These are phyloP conservation scores for Tretioscincus oriximinensis DNA, from an alignment of 2,113 vertebrate genomes.

Conservation along the genomic window DNA sequence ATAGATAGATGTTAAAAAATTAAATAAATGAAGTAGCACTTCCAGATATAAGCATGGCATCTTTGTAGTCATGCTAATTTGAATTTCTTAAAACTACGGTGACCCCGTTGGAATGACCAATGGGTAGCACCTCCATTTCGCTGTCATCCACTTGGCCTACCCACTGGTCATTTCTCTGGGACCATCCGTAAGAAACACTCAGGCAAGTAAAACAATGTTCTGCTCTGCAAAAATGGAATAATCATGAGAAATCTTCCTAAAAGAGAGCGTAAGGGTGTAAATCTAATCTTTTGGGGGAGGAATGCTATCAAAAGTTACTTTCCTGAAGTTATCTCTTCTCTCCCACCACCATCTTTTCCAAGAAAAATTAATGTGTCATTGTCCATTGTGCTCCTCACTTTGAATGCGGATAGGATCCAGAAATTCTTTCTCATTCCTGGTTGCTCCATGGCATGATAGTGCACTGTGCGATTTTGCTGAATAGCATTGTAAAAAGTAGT, in stretches of 20 bases:
- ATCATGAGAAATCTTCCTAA: not conserved
- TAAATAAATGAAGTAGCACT: not conserved
- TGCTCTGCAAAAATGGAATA: not conserved
- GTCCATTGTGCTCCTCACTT: not conserved
- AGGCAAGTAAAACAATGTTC: no score
- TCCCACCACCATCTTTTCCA: not conserved
- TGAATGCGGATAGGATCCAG: not conserved
- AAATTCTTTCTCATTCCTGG: not conserved
- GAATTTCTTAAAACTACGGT: not conserved
- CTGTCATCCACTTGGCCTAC: no score
- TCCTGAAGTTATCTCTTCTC: no score
- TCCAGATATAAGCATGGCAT: not conserved
- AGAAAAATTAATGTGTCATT: not conserved
- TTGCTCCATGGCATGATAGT: not conserved
- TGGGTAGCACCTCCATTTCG: no score
- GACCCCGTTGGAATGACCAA: no score
- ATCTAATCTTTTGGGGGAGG: not conserved
- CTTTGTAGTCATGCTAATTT: not conserved
- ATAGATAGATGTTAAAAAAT: no score
- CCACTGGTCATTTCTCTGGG: no score
- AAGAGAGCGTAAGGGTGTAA: not conserved
- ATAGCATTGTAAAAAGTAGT: conserved; percentile 16
- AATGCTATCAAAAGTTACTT: not conserved
- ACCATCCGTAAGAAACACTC: not conserved
- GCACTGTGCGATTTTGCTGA: conserved; percentile 18